Evolutionary conservation across 2,113 vertebrate genomes (phyloP), one percentile per base, ranked within the genome.

Genomic region (Chlorocebus sabaeus): DNA sequence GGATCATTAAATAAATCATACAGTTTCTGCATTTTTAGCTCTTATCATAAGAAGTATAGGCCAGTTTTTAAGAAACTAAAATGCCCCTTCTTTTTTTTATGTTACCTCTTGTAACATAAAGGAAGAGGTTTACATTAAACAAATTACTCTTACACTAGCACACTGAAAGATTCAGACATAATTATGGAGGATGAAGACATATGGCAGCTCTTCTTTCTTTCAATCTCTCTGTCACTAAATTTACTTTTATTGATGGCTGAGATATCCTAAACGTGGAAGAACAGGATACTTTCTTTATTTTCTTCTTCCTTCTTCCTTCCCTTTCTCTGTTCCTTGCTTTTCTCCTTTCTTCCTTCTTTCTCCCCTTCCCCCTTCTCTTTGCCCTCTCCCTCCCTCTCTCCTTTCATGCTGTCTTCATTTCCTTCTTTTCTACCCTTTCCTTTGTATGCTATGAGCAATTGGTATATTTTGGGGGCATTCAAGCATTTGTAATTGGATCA

Each of bases 301-400:
- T 3, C 8, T 22, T 22, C 0, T 1, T 30, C n/a, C 6, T 22
- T 3, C 40, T 17, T 14, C 16, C 10, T 7, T 17, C 1, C 17
- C 11, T 50, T 5, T 30, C 35, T 6, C 6, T 23, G 55, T 30
- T 14, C 17, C 10, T 20, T 76, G 4, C 22, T 5, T 13, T 5
- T 6, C 40, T 20, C 3, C 16, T 25, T 8, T 3, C 5, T 23
- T 9, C 1, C 13, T 45, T 52, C 35, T 18, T n/a, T 81, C 10
- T 17, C 3, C 9, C 9, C 25, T 59, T 68, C 5, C 12, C 8
- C 27, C 13, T n/a, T 27, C 2, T 9, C 27, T 40, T 17, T 43
- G 12, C 3, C 25, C 8, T 6, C 45, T 32, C 40, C 30, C 50
- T 35, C 50, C 11, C 25, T 6, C 2, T 32, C 32, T 38, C 14